These are phyloP conservation scores for Thunnus thynnus DNA, from an alignment of 2,113 vertebrate species.

Conservation along the genomic window DNA sequence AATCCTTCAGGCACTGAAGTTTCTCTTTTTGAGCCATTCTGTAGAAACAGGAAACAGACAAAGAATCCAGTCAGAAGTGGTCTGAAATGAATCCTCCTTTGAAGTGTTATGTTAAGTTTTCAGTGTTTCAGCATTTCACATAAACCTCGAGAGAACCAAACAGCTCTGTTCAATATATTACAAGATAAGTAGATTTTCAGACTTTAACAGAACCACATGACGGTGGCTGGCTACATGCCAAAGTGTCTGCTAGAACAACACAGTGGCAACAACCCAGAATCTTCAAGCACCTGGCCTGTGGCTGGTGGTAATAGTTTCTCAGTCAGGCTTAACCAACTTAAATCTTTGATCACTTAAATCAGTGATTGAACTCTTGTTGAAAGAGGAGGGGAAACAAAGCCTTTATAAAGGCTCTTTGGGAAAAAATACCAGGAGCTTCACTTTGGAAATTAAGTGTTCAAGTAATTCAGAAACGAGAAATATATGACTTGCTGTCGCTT, in stretches of 20 bases:
- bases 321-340: background rate
- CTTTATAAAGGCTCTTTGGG: background rate
- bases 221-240: too few species aligned
- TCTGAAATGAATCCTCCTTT: background rate
- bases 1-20: constrained; percentile 97
- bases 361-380: background rate
- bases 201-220: too few species aligned
- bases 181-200: too few species aligned
- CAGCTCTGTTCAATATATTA: background rate
- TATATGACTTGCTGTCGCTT: too few species aligned
- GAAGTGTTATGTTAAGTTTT: too few species aligned
- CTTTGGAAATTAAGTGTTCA: background rate
- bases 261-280: background rate
- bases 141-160: background rate
- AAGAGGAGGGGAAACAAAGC: background rate
- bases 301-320: background rate
- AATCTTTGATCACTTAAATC: background rate
- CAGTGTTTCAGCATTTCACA: background rate
- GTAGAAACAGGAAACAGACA: constrained; percentile 39
- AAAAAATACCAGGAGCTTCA: background rate
- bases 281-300: background rate
- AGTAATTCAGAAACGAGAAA: too few species aligned
- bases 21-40: constrained; percentile 98
- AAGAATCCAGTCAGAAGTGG: background rate
- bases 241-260: too few species aligned